Base-by-base conservation (phyloP, 2,888 invertebrate genomes). In the Pristionchus arcanus region DNA sequence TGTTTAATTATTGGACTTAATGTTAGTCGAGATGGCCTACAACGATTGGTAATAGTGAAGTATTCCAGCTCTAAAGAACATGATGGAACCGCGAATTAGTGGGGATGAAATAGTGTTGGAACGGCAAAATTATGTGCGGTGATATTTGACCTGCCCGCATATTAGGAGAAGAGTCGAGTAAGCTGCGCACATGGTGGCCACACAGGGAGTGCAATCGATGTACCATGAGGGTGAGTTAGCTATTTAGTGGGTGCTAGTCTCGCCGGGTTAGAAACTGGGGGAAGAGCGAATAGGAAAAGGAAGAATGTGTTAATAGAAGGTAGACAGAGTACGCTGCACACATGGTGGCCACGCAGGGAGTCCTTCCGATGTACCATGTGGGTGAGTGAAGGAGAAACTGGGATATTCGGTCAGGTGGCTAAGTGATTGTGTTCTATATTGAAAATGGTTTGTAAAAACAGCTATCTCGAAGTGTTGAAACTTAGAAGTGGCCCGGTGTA, bases 101-200 rank as follows among this genome's bases (percentile, higher is more conserved):
- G 15, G n/a, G 25, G 25, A 16, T 28, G 11, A n/a, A 25, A 66
- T 25, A 42, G 3, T 42, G 4, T 42, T 5, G 42, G 42, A 42
- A 9, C 42, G 42, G 42, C 3, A 59, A 19, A 21, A 59, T 42
- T 42, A 9, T 42, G 3, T 42, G 42, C 42, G 42, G 4, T 3
- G 3, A 19, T 59, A 42, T 42, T 42, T 42, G 42, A n/a, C n/a
- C 71, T 89, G 16, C 84, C 89, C 19, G 55, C 66, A 1, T 49
- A 83, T 34, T 68, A 71, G 19, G 85, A 89, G 49, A 31, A 71
- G 71, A 55, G 4, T n/a, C 4, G 89, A 89, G 34, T 83, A 84
- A 53, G 25, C 53, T 9, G 49, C 84, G 19, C 85, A 89, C 71
- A 71, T 89, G 34, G 53, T 89, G 16, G 66, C 89, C 42, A 42